phyloP scores from a whole-genome alignment of 2,797 vertebrate genomes.

The Crenuchus spilurus region DNA sequence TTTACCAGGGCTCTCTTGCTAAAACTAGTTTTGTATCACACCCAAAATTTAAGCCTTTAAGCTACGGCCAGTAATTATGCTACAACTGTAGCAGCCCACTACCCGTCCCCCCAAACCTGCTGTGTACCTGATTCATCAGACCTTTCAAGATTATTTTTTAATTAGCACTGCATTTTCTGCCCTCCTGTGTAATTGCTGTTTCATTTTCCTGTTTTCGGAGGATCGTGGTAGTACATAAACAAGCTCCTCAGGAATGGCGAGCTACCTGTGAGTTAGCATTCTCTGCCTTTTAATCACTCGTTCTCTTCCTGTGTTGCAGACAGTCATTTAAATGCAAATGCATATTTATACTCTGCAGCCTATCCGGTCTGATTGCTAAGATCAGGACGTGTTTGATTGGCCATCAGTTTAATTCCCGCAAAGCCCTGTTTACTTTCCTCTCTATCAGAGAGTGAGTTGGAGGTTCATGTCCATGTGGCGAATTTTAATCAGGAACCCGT shows the following conservation, averaged over 20 bases:
- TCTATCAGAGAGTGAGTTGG: slow-evolving; percentile 3
- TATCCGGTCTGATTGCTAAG: slow-evolving; percentile 15
- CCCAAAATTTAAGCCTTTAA: neutral
- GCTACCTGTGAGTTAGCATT: neutral
- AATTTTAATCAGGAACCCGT: slow-evolving; percentile 25
- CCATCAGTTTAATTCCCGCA: slow-evolving; percentile 16
- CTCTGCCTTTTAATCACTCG: neutral
- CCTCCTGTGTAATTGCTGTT: slow-evolving; percentile 6
- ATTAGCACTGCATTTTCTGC: slow-evolving; percentile 5
- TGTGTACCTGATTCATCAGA: neutral
- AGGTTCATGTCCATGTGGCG: slow-evolving; percentile 22
- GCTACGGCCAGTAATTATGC: neutral
- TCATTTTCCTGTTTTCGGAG: slow-evolving; percentile 32
- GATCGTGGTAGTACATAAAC: slow-evolving; percentile 23
- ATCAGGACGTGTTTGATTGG: slow-evolving; percentile 19
- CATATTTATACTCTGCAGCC: slow-evolving; percentile 17
- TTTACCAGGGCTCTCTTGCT: neutral
- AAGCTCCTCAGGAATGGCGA: slow-evolving; percentile 1
- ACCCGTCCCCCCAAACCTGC: neutral
- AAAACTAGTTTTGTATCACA: neutral
- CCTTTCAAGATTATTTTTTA: slow-evolving; percentile 11
- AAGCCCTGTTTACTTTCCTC: slow-evolving; percentile 6
- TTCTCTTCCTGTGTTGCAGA: neutral
- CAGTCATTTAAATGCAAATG: slow-evolving; percentile 47
- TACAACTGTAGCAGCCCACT: neutral